A percentile compares a stretch with the other conserved stretches of the same genome.
phyloP scores from a whole-genome alignment of 2,888 invertebrate species.

The Notodonta dromedarius region DNA sequence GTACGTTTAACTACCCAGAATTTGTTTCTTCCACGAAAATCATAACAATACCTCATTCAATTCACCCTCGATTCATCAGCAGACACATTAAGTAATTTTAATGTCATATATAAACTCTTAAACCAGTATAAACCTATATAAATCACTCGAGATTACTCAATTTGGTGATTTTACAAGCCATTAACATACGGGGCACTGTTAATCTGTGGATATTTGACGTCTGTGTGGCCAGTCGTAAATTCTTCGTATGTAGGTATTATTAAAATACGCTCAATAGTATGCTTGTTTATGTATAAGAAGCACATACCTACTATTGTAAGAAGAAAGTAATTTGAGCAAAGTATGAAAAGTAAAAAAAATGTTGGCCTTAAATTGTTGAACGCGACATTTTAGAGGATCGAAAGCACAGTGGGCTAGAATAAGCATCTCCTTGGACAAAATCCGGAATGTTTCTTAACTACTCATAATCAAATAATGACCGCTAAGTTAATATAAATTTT shows the following conservation, averaged over 20 bases:
- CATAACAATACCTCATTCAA: background rate
- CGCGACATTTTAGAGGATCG: no score
- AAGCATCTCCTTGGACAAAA: no score
- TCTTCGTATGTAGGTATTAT: conserved; percentile 15
- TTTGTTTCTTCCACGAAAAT: background rate
- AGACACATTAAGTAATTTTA: conserved; percentile 16
- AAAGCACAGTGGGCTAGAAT: no score
- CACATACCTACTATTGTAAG: no score
- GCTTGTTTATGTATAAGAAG: background rate
- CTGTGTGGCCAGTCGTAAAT: conserved; percentile 36
- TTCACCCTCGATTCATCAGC: background rate
- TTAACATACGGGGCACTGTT: conserved; percentile 33
- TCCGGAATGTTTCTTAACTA: no score
- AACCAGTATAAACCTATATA: conserved; percentile 22
- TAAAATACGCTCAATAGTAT: conserved; percentile 8
- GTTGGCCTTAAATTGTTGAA: no score
- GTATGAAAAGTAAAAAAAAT: no score
- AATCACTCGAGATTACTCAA: conserved; percentile 45
- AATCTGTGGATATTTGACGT: conserved; percentile 30
- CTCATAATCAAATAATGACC: no score
- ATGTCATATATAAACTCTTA: conserved; percentile 17
- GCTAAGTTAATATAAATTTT: no score
- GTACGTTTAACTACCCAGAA: no score
- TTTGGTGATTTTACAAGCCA: conserved; percentile 42
- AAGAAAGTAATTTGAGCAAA: no score